Evolutionary conservation across 2,797 vertebrate species (phyloP).

Genomic region (Sebastes minor): DNA sequence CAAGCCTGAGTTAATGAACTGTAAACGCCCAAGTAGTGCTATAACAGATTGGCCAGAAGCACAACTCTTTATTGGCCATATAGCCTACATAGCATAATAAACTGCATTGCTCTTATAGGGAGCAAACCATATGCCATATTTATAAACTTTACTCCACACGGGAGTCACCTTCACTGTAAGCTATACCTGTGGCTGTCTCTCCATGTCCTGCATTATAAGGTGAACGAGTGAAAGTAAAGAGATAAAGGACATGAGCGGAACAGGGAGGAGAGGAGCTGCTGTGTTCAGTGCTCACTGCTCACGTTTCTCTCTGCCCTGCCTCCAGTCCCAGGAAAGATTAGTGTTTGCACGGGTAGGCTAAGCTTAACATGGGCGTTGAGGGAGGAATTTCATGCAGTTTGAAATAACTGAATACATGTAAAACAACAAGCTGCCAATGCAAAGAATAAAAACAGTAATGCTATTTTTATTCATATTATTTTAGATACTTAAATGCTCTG

Average conservation of each 20-base stretch:
- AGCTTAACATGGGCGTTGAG: constrained; percentile 56
- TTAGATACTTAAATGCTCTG: background rate
- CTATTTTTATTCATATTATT: background rate
- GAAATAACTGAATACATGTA: background rate
- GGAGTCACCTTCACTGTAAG: background rate
- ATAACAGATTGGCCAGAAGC: constrained; percentile 2
- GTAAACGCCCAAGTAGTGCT: constrained; percentile 37
- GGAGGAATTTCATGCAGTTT: background rate
- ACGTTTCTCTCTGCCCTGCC: constrained; percentile 75
- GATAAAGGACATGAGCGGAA: background rate
- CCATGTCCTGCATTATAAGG: background rate
- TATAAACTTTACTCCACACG: background rate
- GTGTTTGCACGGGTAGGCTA: constrained; percentile 60
- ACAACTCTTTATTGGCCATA: background rate
- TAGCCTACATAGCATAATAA: background rate
- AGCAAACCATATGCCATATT: background rate
- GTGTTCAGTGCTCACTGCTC: constrained; percentile 63
- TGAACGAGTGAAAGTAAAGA: constrained; percentile 4
- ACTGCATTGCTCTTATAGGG: background rate
- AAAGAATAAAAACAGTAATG: background rate
- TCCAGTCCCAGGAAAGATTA: constrained; percentile 76
- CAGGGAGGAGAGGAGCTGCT: constrained; percentile 4
- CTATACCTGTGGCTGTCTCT: background rate
- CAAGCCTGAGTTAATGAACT: constrained; percentile 48
- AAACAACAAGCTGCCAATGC: background rate